Conservation (phyloP, 37 sponge, comb jelly and placozoan species). For the Trichoplax adhaerens region DNA sequence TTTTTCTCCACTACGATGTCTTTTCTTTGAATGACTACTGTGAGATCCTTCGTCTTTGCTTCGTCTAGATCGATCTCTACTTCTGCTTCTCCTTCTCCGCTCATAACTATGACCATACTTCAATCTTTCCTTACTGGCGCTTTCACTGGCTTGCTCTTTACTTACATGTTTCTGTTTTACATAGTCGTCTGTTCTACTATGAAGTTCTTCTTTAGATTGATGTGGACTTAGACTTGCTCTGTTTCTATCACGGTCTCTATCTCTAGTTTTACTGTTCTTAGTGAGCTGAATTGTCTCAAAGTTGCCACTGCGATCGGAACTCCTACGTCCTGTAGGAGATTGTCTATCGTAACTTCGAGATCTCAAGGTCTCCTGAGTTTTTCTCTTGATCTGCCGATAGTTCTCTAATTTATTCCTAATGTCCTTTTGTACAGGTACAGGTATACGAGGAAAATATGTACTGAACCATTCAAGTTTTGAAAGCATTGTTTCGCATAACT, state of each 20-base stretch:
- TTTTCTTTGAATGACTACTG: no score
- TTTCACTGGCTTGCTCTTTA: neutral
- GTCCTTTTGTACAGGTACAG: slow-evolving; percentile 41
- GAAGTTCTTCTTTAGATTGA: neutral
- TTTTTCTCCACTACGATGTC: no score
- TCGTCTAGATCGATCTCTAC: neutral
- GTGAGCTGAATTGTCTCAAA: no score
- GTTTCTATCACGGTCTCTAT: neutral
- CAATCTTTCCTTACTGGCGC: neutral
- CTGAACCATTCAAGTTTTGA: slow-evolving; percentile 94
- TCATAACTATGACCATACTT: slow-evolving; percentile 12
- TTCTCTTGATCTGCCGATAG: slow-evolving; percentile 1
- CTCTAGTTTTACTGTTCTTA: neutral
- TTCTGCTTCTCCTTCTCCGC: slow-evolving; percentile 8
- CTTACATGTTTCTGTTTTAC: slow-evolving; percentile 14
- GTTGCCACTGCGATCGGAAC: no score
- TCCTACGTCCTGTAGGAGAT: no score
- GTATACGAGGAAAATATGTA: slow-evolving; percentile 85
- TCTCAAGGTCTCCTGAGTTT: neutral
- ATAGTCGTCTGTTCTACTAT: neutral
- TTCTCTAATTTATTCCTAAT: neutral
- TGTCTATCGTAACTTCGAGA: no score
- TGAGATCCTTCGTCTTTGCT: no score
- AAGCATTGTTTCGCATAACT: slow-evolving; percentile 78
- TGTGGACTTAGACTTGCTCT: neutral